Evolutionary conservation across 2,888 invertebrate species (phyloP).

Genomic region (Bombylius discolor): DNA sequence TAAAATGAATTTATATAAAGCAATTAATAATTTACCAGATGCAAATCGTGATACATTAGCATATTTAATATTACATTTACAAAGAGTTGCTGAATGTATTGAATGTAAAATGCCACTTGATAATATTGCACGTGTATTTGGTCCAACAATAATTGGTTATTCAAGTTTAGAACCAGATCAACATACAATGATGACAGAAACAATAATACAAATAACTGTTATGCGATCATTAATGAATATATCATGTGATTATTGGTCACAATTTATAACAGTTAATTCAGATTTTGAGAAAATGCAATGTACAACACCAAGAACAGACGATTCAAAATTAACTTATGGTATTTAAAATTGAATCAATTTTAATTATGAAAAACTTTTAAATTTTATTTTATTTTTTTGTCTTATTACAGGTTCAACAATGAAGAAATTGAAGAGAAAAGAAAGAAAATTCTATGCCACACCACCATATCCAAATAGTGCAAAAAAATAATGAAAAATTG

Average conservation of each 20-base stretch:
- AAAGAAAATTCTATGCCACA: slow-evolving; percentile 31
- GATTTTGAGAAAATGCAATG: slow-evolving; percentile 14
- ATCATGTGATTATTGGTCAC: slow-evolving; percentile 61
- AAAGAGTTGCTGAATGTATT: slow-evolving; percentile 69
- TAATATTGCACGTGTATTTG: slow-evolving; percentile 84
- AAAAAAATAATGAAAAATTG: not conserved
- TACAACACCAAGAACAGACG: slow-evolving; percentile 20
- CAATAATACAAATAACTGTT: slow-evolving; percentile 59
- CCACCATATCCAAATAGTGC: slow-evolving; percentile 23
- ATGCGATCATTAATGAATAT: slow-evolving; percentile 57
- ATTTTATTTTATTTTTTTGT: not conserved
- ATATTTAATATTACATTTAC: slow-evolving; percentile 80
- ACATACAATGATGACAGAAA: slow-evolving; percentile 61
- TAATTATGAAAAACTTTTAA: slow-evolving; percentile 2
- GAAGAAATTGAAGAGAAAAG: slow-evolving; percentile 28
- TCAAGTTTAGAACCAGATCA: slow-evolving; percentile 60
- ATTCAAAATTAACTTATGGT: slow-evolving; percentile 26
- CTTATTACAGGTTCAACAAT: slow-evolving; percentile 28
- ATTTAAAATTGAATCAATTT: not conserved
- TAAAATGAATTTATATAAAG: slow-evolving; percentile 45
- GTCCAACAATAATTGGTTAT: slow-evolving; percentile 87
- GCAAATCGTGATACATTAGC: slow-evolving; percentile 93
- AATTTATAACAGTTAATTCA: slow-evolving; percentile 22
- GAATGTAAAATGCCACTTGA: slow-evolving; percentile 85
- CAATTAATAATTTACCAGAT: slow-evolving; percentile 72